Evolutionary conservation across 2,113 vertebrate genomes (phyloP), one percentile per base, ranked within the genome.

Genomic region (Malaclemys terrapin): DNA sequence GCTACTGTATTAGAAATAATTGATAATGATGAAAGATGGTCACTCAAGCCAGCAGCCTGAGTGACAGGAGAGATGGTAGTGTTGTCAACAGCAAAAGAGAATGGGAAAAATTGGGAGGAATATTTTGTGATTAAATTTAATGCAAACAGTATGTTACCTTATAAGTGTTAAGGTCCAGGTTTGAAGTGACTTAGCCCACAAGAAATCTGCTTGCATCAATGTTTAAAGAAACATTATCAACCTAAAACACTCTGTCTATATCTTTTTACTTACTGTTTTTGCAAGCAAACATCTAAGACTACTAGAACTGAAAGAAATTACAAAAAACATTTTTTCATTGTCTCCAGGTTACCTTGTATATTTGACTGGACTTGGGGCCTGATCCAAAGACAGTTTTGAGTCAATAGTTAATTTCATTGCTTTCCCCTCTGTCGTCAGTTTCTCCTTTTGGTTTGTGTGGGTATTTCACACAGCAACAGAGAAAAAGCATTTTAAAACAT

Each of bases 381-480:
- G 80, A 95, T 65, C 87, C 93, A 97, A 97, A 94, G 91, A 0
- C 20, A 97, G 88, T 96, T 95, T n/a, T 92, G 94, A 97, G 91
- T 93, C 90, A 94, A 95, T 94, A 93, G 69, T 89, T 80, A 24
- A 90, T 89, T 95, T 95, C 54, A 57, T 95, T 97, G 31, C 62
- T 96, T 52, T 93, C 96, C 94, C 76, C 87, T 97, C 96, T 96
- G 95, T 95, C 96, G 90, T 87, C 91, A 85, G 84, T 97, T 97
- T 97, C 83, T 87, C 87, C 87, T 95, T 93, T 96, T 93, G 93
- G 89, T 97, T 96, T 97, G 94, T 87, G 78, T 97, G 94, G 95
- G 93, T 91, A 97, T 95, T 96, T 96, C 93, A 91, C 95, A 96
- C 83, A 93, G 95, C 83, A 49, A 93, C 90, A 91, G 83, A 92